These are phyloP conservation scores for Sabatieria punctata DNA, from an alignment of 2,888 invertebrate species.

Conservation along the genomic window DNA sequence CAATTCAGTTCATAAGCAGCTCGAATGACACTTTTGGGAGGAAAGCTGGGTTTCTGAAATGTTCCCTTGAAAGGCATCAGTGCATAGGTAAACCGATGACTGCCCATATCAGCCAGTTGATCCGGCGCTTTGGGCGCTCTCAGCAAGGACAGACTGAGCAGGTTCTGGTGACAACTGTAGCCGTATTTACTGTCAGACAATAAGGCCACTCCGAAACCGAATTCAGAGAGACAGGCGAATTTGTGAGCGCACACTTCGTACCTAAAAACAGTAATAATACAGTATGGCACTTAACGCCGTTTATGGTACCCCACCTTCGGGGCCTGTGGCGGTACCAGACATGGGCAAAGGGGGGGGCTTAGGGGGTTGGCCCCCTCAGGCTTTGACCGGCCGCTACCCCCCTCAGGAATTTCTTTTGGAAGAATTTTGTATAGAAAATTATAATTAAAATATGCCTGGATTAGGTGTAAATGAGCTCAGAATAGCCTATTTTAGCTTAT, in stretches of 20 bases:
- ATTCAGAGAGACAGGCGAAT: slow-evolving; percentile 40
- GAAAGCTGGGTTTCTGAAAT: not conserved
- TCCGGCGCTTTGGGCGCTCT: slow-evolving; percentile 39
- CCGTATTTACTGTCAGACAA: slow-evolving; percentile 41
- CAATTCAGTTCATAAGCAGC: slow-evolving; percentile 5
- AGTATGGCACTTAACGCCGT: too few relatives aligned
- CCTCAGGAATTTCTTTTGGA: too few relatives aligned
- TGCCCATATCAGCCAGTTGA: slow-evolving; percentile 36
- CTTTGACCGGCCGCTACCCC: too few relatives aligned
- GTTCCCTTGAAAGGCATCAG: slow-evolving; percentile 33
- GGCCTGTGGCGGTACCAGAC: too few relatives aligned
- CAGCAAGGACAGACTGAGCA: slow-evolving; percentile 36
- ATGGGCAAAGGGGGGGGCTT: too few relatives aligned
- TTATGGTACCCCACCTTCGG: too few relatives aligned
- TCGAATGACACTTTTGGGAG: slow-evolving; percentile 1
- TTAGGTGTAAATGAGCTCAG: too few relatives aligned
- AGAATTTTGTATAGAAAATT: too few relatives aligned
- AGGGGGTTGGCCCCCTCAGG: too few relatives aligned
- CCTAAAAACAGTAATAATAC: too few relatives aligned
- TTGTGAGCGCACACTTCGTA: slow-evolving; percentile 39
- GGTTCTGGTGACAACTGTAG: slow-evolving; percentile 34
- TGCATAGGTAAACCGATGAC: slow-evolving; percentile 37
- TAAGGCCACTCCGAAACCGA: slow-evolving; percentile 36
- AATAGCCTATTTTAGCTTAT: too few relatives aligned
- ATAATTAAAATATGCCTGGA: too few relatives aligned